Evolutionary conservation across 2,797 vertebrate genomes (phyloP).

Genomic region (Mus minutoides): DNA sequence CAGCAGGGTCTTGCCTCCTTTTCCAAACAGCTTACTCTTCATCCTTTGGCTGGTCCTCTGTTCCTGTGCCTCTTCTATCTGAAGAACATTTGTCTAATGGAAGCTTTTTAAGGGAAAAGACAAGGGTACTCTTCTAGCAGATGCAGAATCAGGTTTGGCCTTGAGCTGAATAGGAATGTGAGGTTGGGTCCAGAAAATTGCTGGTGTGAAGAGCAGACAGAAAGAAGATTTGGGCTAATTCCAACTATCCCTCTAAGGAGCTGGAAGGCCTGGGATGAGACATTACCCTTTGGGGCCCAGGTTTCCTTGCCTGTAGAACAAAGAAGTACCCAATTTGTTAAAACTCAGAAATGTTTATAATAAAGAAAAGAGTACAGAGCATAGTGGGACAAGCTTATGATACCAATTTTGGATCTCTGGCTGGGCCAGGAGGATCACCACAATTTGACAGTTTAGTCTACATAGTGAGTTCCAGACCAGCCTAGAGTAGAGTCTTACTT

Average conservation of each 20-base stretch:
- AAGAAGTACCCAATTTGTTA: slow-evolving; percentile 2
- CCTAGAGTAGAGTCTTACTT: not conserved
- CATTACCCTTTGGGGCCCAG: slow-evolving; percentile 3
- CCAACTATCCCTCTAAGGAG: not conserved
- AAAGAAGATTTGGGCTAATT: not conserved
- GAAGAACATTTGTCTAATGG: slow-evolving; percentile 34
- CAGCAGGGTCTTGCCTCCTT: not conserved
- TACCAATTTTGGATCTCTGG: not conserved
- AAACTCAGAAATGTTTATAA: slow-evolving; percentile 42
- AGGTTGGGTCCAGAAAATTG: not conserved
- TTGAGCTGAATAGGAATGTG: not conserved
- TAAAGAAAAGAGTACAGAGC: not conserved
- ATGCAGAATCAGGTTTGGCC: slow-evolving; percentile 5
- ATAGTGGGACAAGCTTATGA: not conserved
- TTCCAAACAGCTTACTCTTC: not conserved
- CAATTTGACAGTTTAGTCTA: not conserved
- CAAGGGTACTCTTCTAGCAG: slow-evolving; percentile 10
- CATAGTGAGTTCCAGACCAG: not conserved
- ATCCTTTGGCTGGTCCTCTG: not conserved
- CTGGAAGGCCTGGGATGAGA: not conserved
- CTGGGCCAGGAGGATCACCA: not conserved
- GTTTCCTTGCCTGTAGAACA: slow-evolving; percentile 20
- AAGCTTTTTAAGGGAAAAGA: slow-evolving; percentile 36
- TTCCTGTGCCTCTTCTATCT: slow-evolving; percentile 22
- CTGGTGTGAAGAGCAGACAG: not conserved